A percentile compares a stretch with the other conserved stretches of the same genome.
Conservation (phyloP, 2,113 vertebrate species). For the Microcebus ravelobensis region DNA sequence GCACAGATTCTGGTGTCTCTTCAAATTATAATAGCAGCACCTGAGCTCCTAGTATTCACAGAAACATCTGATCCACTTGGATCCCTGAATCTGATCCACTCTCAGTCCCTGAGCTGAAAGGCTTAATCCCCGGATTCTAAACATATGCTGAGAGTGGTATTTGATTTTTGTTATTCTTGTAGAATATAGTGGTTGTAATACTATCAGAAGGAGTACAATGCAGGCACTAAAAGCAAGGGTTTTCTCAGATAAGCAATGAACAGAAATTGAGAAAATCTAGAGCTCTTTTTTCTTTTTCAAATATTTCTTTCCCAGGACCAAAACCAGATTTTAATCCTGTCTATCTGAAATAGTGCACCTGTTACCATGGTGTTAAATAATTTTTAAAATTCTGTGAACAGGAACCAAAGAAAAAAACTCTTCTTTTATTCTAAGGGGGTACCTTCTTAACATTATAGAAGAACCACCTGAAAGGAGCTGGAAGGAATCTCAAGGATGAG, state of each 20-base stretch:
- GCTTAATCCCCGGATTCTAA: neutral
- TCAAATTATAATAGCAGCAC: neutral
- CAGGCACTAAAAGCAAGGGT: neutral
- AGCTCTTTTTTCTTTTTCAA: neutral
- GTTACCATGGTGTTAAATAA: slow-evolving; percentile 13
- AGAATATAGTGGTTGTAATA: neutral
- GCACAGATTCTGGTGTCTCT: neutral
- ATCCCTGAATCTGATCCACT: neutral
- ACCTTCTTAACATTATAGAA: neutral
- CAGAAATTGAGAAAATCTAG: neutral
- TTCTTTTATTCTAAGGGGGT: neutral
- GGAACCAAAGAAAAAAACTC: neutral
- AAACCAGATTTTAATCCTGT: slow-evolving; percentile 42
- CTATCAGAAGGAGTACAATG: neutral
- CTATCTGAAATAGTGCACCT: slow-evolving; percentile 14
- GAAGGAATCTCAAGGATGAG: neutral
- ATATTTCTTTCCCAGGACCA: slow-evolving; percentile 23
- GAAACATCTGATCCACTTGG: neutral
- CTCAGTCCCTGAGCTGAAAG: neutral
- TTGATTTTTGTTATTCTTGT: neutral
- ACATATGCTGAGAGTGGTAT: neutral
- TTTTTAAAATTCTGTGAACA: slow-evolving; percentile 23
- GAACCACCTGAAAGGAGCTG: neutral
- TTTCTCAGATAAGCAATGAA: neutral
- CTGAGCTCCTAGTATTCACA: neutral